Conservation (phyloP, 2,888 invertebrate species). For the Netelia virgata region DNA sequence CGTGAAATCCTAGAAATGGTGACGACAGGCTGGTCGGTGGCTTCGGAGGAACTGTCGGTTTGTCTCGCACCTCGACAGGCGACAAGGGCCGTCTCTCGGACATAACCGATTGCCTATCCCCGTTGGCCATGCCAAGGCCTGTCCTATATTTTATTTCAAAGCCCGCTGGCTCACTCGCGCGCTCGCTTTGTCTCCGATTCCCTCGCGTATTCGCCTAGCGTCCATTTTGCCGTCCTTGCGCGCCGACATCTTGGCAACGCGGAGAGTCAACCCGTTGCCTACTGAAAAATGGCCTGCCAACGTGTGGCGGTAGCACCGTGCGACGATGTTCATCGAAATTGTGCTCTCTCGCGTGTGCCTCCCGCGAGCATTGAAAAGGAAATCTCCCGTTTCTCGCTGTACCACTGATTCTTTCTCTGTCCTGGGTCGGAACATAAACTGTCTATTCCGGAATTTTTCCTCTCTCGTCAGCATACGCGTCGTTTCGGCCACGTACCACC, state of each 20-base stretch:
- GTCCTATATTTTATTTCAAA: constrained; percentile 2
- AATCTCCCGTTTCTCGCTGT: background rate
- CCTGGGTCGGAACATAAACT: background rate
- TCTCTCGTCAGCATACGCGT: constrained; percentile 36
- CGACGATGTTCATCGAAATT: constrained; percentile 9
- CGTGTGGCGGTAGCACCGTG: background rate
- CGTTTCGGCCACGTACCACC: background rate
- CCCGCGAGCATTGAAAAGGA: background rate
- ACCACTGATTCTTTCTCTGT: background rate
- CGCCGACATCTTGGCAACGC: constrained; percentile 6
- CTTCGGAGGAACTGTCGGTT: constrained; percentile 23
- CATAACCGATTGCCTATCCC: constrained; percentile 59
- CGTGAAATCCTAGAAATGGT: constrained; percentile 18
- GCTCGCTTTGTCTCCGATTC: constrained; percentile 26
- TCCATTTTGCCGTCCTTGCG: constrained; percentile 40
- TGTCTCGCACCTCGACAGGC: constrained; percentile 45
- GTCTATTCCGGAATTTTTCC: constrained; percentile 14
- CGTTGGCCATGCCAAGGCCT: constrained; percentile 14
- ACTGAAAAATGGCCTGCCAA: constrained; percentile 4
- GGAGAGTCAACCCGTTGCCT: constrained; percentile 1
- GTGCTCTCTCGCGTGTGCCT: constrained; percentile 4
- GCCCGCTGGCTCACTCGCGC: constrained; percentile 15
- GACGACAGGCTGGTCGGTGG: constrained; percentile 10
- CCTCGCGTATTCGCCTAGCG: constrained; percentile 3
- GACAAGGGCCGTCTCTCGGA: constrained; percentile 60